phyloP scores from a whole-genome alignment of 1,140 invertebrate genomes.

The Drosophila lacertosa region DNA sequence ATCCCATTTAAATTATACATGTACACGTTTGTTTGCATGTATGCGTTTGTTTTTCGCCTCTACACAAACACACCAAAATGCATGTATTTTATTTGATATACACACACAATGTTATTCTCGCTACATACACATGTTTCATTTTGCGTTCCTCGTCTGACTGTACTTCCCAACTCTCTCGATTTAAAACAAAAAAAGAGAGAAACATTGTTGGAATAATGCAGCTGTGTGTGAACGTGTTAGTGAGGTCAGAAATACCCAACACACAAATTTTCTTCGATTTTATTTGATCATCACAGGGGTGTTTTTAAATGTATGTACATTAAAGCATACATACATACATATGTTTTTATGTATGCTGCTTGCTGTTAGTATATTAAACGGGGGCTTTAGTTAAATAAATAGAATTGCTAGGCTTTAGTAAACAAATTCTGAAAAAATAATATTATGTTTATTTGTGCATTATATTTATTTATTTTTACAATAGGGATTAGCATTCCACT shows the following conservation, averaged over 20 bases:
- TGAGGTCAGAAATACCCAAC: constrained; percentile 68
- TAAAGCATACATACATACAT: background rate
- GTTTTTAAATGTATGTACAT: constrained; percentile 35
- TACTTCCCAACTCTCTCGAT: constrained; percentile 68
- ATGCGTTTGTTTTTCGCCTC: constrained; percentile 42
- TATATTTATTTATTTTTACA: too few relatives aligned
- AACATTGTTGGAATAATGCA: constrained; percentile 65
- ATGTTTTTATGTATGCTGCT: background rate
- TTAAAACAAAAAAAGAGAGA: constrained; percentile 47
- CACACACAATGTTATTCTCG: constrained; percentile 43
- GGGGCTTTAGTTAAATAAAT: too few relatives aligned
- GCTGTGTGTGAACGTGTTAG: constrained; percentile 62
- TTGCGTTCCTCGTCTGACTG: constrained; percentile 78
- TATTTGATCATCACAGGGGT: constrained; percentile 50
- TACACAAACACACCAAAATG: constrained; percentile 56
- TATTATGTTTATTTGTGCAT: background rate
- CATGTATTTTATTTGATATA: constrained; percentile 51
- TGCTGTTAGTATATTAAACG: background rate
- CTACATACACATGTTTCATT: constrained; percentile 80
- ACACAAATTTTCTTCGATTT: constrained; percentile 53
- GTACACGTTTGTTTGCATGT: constrained; percentile 37
- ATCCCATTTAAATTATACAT: constrained; percentile 49
- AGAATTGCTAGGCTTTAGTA: background rate
- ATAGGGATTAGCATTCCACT: too few relatives aligned
- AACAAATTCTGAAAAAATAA: background rate